These are phyloP conservation scores for Leucophenga maculata DNA, from an alignment of 2,888 invertebrate genomes.

Conservation along the genomic window DNA sequence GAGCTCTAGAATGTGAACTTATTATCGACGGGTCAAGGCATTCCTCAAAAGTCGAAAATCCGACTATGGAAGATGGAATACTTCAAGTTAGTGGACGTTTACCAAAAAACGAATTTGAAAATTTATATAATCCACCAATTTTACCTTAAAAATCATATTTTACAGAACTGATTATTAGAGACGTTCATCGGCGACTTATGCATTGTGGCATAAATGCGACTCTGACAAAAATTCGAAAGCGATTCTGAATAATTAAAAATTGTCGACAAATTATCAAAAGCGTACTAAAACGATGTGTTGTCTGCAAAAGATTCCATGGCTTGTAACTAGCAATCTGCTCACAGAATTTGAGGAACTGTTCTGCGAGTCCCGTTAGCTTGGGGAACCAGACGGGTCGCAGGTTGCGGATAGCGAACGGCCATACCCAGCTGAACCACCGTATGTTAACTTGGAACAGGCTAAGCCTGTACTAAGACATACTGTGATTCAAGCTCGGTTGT, in stretches of 20 bases:
- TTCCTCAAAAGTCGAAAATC: background rate
- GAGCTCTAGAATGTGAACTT: no score
- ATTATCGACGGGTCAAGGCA: background rate
- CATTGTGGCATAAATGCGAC: conserved; percentile 32
- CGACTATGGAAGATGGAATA: background rate
- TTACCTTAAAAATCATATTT: background rate
- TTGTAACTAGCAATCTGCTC: no score
- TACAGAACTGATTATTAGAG: background rate
- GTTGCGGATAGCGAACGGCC: no score
- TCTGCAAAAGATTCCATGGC: background rate
- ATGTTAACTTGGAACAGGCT: no score
- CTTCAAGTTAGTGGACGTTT: background rate
- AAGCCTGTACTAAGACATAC: no score
- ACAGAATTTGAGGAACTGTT: no score
- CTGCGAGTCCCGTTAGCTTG: no score
- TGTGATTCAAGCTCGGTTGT: no score
- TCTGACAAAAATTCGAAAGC: conserved; percentile 18
- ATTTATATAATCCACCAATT: no score
- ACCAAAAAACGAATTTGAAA: no score
- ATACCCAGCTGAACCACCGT: no score
- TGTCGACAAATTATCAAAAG: conserved; percentile 26
- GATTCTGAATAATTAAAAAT: conserved; percentile 30
- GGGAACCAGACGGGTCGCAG: no score
- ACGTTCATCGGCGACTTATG: background rate
- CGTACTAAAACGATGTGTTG: background rate